Conservation (phyloP, 2,888 invertebrate genomes). For the Tenthredo livida region DNA sequence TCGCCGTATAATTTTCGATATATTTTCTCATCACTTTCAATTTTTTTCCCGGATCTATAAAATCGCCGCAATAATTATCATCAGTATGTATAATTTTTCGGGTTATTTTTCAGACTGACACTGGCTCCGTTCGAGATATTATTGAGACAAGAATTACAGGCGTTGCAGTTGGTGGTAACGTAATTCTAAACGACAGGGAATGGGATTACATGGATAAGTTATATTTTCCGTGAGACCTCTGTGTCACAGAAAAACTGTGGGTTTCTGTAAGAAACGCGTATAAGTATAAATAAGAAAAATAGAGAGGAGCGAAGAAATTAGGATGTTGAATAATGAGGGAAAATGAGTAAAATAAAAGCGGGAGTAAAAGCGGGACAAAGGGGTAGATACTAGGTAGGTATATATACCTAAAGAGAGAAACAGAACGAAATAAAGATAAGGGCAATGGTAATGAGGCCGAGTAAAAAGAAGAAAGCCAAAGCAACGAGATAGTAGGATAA, state of each 20-base stretch:
- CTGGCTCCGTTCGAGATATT: slow-evolving; percentile 13
- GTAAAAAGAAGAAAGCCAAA: background rate
- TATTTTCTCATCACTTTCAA: background rate
- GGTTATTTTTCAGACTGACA: too few species aligned
- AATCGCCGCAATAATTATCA: background rate
- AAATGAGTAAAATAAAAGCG: slow-evolving; percentile 6
- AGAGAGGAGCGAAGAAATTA: background rate
- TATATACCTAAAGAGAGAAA: background rate
- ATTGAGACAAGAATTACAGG: background rate
- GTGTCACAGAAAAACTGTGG: background rate
- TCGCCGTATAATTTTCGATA: background rate
- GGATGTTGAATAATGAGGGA: slow-evolving; percentile 33
- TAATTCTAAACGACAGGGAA: slow-evolving; percentile 8
- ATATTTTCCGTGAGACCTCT: background rate
- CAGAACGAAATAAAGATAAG: slow-evolving; percentile 36
- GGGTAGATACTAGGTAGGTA: too few species aligned
- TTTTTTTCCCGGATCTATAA: background rate
- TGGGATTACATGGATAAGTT: background rate
- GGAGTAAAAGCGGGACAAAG: background rate
- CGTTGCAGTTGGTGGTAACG: background rate
- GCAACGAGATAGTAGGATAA: slow-evolving; percentile 7
- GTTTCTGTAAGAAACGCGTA: background rate
- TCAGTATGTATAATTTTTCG: too few species aligned
- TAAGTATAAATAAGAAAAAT: background rate
- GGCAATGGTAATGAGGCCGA: slow-evolving; percentile 27